Percentiles rank a stretch among this genome's conserved stretches.
Evolutionary conservation across 2,888 invertebrate species (phyloP).

Genomic region (Cryptocephalus primarius): DNA sequence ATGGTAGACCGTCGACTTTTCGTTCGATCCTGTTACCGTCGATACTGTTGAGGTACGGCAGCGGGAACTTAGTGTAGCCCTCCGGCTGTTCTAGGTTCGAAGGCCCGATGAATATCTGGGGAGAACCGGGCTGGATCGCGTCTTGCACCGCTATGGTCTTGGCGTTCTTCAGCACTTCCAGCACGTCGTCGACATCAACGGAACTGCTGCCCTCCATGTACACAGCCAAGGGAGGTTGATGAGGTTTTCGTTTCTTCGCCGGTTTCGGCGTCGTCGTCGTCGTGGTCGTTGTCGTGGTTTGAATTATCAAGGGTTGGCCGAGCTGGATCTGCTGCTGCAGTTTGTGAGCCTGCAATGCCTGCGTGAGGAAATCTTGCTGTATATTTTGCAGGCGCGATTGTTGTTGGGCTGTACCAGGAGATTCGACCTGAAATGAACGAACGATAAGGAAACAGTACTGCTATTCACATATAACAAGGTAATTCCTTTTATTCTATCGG

Average conservation of each 20-base stretch:
- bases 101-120: slow-evolving; percentile 74
- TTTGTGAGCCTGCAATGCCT: slow-evolving; percentile 34
- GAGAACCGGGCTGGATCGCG: slow-evolving; percentile 55
- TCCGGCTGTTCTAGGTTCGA: slow-evolving; percentile 58
- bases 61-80: slow-evolving; percentile 68
- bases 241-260: slow-evolving; percentile 56
- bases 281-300: slow-evolving; percentile 29
- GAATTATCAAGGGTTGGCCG: slow-evolving; percentile 16
- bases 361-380: slow-evolving; percentile 34
- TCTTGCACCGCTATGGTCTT: slow-evolving; percentile 69
- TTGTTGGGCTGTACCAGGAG: not conserved
- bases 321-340: slow-evolving; percentile 28
- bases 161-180: slow-evolving; percentile 56
- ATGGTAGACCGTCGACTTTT: slow-evolving; percentile 64
- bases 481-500: too few relatives aligned
- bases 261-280: slow-evolving; percentile 37
- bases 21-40: slow-evolving; percentile 56
- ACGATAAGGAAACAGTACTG: too few relatives aligned
- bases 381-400: slow-evolving; percentile 27
- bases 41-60: slow-evolving; percentile 69
- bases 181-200: slow-evolving; percentile 57
- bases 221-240: slow-evolving; percentile 76
- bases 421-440: slow-evolving; percentile 31
- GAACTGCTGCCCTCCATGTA: slow-evolving; percentile 53
- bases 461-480: too few relatives aligned